These are phyloP conservation scores for Bombus difficillimus DNA, from an alignment of 1,140 invertebrate species.

Conservation along the genomic window DNA sequence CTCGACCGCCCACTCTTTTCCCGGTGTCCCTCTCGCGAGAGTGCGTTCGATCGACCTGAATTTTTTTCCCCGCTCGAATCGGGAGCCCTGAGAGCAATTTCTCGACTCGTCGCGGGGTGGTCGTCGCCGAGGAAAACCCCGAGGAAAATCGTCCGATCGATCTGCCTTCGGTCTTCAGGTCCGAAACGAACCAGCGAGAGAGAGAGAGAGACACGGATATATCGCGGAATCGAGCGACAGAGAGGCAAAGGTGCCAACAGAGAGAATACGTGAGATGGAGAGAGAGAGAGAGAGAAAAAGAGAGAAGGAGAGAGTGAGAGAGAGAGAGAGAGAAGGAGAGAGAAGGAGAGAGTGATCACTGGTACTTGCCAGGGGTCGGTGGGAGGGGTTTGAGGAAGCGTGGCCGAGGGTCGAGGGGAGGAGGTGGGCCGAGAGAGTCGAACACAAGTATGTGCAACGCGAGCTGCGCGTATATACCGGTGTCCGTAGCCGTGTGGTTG, in stretches of 20 bases:
- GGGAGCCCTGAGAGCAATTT: conserved; percentile 72
- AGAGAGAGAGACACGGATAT: conserved; percentile 35
- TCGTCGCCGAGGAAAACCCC: conserved; percentile 79
- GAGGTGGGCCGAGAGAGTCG: conserved; percentile 30
- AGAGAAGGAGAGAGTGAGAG: conserved; percentile 29
- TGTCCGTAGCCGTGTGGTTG: conserved; percentile 55
- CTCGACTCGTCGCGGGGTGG: conserved; percentile 74
- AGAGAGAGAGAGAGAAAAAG: conserved; percentile 36
- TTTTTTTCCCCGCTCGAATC: conserved; percentile 72
- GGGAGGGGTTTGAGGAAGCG: conserved; percentile 42
- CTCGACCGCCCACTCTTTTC: conserved; percentile 39
- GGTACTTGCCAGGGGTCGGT: conserved; percentile 45
- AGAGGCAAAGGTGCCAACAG: conserved; percentile 44
- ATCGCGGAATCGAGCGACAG: conserved; percentile 29
- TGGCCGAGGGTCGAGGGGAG: conserved; percentile 33
- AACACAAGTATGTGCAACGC: conserved; percentile 73
- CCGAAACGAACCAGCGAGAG: conserved; percentile 73
- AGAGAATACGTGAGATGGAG: conserved; percentile 52
- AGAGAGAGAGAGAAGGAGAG: conserved; percentile 41
- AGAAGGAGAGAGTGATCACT: conserved; percentile 44
- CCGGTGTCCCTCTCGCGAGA: conserved; percentile 65
- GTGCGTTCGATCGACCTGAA: conserved; percentile 72
- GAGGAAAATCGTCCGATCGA: conserved; percentile 83
- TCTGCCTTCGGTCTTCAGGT: conserved; percentile 81
- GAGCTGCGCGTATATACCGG: conserved; percentile 66